Evolutionary conservation across 2,888 invertebrate species (phyloP).

Genomic region (Chloroclystis v-ata): DNA sequence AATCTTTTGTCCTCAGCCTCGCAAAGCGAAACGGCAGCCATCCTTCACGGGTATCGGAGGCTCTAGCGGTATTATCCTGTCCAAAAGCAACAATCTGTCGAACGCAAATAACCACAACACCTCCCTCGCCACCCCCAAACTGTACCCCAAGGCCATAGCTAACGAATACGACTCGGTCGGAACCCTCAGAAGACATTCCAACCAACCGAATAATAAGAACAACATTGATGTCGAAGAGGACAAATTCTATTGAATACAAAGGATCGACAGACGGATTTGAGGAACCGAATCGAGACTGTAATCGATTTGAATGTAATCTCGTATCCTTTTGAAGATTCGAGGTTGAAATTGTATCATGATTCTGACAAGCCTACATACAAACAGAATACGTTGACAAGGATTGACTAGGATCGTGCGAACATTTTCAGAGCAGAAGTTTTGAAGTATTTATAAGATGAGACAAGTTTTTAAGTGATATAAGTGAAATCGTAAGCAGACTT

Average conservation of each 20-base stretch:
- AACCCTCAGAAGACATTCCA: slow-evolving; percentile 87
- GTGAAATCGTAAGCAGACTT: too few species aligned
- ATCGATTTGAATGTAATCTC: neutral
- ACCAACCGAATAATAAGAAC: slow-evolving; percentile 81
- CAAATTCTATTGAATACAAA: slow-evolving; percentile 77
- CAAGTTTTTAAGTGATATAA: too few species aligned
- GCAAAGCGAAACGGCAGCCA: slow-evolving; percentile 81
- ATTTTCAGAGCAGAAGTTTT: neutral
- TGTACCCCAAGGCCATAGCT: slow-evolving; percentile 82
- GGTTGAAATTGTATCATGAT: neutral
- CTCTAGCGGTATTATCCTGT: slow-evolving; percentile 74
- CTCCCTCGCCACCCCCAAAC: slow-evolving; percentile 79
- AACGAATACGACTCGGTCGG: slow-evolving; percentile 88
- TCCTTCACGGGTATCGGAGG: slow-evolving; percentile 81
- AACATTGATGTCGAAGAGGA: slow-evolving; percentile 81
- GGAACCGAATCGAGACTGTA: neutral
- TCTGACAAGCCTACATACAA: neutral
- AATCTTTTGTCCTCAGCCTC: slow-evolving; percentile 47
- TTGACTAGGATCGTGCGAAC: neutral
- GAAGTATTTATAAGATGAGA: too few species aligned
- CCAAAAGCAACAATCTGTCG: slow-evolving; percentile 77
- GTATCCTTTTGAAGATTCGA: neutral
- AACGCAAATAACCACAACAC: slow-evolving; percentile 81
- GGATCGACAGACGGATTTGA: neutral
- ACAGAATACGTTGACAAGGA: too few species aligned